phyloP scores from a whole-genome alignment of 2,113 vertebrate species.

The Melospiza melodia region DNA sequence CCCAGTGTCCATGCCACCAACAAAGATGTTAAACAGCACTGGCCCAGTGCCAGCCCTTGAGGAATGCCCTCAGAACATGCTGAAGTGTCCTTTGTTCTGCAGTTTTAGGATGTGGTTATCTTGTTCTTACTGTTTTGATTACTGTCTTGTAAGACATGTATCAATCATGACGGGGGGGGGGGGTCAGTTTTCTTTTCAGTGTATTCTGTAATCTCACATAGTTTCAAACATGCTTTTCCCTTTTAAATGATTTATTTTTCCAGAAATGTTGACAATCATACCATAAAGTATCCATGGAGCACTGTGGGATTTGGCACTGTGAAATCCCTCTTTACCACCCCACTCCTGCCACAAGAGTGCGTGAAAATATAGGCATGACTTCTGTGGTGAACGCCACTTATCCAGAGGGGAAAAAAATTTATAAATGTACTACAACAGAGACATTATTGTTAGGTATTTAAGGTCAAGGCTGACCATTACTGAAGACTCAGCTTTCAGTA shows the following conservation, averaged over 20 bases:
- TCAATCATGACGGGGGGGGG: too few species aligned
- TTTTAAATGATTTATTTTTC: background rate
- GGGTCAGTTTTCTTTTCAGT: background rate
- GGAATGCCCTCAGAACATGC: background rate
- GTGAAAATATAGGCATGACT: background rate
- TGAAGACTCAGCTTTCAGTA: background rate
- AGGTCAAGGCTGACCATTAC: background rate
- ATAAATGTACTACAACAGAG: background rate
- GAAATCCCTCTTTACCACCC: background rate
- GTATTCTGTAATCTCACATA: background rate
- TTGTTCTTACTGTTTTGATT: background rate
- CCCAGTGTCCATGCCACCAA: too few species aligned
- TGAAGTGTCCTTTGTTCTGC: background rate
- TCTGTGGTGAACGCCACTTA: background rate
- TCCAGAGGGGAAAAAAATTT: background rate
- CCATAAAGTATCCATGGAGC: background rate
- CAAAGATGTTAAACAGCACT: accelerated
- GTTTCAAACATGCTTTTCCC: background rate
- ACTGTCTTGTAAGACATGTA: too few species aligned
- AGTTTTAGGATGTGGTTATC: background rate
- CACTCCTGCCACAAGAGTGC: background rate
- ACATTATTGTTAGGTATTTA: background rate
- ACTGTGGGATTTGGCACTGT: background rate
- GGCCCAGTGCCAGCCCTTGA: background rate
- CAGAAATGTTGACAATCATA: background rate